Evolutionary conservation across 2,113 vertebrate species (phyloP), one percentile per base, ranked within the genome.

Genomic region (Electrona antarctica): DNA sequence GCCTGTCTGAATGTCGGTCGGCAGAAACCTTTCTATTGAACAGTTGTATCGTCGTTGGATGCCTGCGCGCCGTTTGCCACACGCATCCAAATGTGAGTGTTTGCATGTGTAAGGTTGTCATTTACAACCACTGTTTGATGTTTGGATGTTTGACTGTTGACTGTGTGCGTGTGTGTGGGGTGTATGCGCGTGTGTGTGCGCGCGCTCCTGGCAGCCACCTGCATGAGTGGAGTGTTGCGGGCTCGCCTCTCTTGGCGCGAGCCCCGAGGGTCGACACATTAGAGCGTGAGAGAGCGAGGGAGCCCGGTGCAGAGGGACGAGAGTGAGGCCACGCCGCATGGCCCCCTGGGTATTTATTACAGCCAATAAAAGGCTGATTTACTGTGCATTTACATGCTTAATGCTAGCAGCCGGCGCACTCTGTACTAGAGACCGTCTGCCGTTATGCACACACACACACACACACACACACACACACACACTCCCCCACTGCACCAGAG

Each of bases 301-400:
- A 87, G 84, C 50, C 80, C 86, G 71, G 86, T 50, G 45, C 73
- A 41, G 33, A 6, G 33, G 77, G 89, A 89, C 71, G 87, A 91
- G 89, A 90, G 92, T 64, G 80, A 80, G 92, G 91, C 87, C 88
- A 89, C 86, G 90, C 88, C 77, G 82, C 85, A 51, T 82, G 68
- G 87, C 90, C 91, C 92, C 89, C 87, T 90, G 91, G 88, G 90
- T 93, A 92, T 94, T 94, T 94, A 94, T 93, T 93, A 93, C 92
- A 91, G 91, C 90, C 92, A 93, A 94, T 94, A 94, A 94, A 94
- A 93, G 89, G 89, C 90, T 92, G 92, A 94, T 94, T 94, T 93
- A 93, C 90, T 88, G 82, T 87, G 86, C 91, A 94, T 94, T 93
- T 93, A 93, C 93, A 93, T 93, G 91, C 85, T 85, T 93, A 94